Evolutionary conservation across 2,888 invertebrate species (phyloP).

Genomic region (Rhopalosiphum nymphaeae): DNA sequence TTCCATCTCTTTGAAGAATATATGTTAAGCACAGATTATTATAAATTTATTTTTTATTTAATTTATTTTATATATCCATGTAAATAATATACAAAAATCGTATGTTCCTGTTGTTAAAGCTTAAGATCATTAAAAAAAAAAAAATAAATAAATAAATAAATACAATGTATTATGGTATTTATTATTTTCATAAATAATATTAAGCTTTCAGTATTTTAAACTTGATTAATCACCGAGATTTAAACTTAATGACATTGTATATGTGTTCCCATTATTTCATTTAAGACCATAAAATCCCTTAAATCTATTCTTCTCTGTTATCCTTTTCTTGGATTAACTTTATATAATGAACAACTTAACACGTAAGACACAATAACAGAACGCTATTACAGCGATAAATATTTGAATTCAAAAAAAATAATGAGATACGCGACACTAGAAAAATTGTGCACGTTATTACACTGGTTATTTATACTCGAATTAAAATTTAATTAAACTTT

Average conservation of each 20-base stretch:
- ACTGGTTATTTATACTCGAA: neutral
- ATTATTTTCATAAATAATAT: slow-evolving; percentile 10
- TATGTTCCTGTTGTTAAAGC: neutral
- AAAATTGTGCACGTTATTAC: slow-evolving; percentile 38
- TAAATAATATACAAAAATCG: neutral
- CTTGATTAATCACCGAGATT: slow-evolving; percentile 38
- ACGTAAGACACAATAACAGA: slow-evolving; percentile 40
- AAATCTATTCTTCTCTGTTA: slow-evolving; percentile 37
- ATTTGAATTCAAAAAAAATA: slow-evolving; percentile 48
- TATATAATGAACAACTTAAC: slow-evolving; percentile 48
- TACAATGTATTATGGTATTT: neutral
- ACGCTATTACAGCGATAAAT: slow-evolving; percentile 19
- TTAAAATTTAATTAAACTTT: slow-evolving; percentile 23
- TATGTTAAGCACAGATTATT: neutral
- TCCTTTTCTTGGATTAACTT: slow-evolving; percentile 30
- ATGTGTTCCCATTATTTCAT: slow-evolving; percentile 49
- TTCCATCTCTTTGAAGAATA: neutral
- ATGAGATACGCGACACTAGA: slow-evolving; percentile 42
- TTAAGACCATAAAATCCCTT: slow-evolving; percentile 34
- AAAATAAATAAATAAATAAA: neutral
- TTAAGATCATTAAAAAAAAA: neutral
- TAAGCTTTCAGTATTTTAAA: neutral
- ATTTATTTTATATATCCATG: neutral
- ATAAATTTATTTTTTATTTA: neutral
- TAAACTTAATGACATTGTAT: slow-evolving; percentile 31